Evolutionary conservation across 92 coral and sea anemone genomes (phyloP).

Genomic region (Pocillopora meandrina): DNA sequence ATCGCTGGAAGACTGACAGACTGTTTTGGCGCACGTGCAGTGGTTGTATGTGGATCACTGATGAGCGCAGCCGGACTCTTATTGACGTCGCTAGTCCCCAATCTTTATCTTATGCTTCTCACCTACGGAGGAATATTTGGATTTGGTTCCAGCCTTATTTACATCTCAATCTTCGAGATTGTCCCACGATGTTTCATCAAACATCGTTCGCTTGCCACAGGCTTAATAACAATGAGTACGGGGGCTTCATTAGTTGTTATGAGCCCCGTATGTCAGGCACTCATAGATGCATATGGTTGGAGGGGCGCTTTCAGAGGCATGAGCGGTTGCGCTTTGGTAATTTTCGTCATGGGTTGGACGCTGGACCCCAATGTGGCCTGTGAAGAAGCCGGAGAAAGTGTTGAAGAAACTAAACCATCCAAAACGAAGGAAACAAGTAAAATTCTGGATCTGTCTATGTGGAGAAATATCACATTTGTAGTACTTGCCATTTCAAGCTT

Average conservation of each 20-base stretch:
- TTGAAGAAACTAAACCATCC: not conserved
- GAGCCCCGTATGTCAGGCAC: slow-evolving; percentile 41
- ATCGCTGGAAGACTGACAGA: slow-evolving; percentile 43
- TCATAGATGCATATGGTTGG: slow-evolving; percentile 53
- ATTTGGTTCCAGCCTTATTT: slow-evolving; percentile 39
- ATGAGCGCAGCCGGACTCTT: slow-evolving; percentile 29
- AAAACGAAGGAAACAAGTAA: not conserved
- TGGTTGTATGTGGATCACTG: slow-evolving; percentile 34
- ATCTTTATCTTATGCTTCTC: slow-evolving; percentile 35
- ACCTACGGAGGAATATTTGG: slow-evolving; percentile 56
- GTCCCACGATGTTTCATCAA: slow-evolving; percentile 50
- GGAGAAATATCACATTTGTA: slow-evolving; percentile 33
- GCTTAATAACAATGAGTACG: slow-evolving; percentile 35
- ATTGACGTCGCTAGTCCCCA: slow-evolving; percentile 39
- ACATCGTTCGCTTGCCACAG: slow-evolving; percentile 38
- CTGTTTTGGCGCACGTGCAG: slow-evolving; percentile 46
- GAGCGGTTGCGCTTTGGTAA: not conserved
- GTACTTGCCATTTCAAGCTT: not conserved
- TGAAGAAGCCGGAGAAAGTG: not conserved
- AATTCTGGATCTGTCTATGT: slow-evolving; percentile 42
- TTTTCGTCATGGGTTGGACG: slow-evolving; percentile 19
- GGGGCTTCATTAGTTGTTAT: slow-evolving; percentile 45
- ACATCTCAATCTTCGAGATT: slow-evolving; percentile 33
- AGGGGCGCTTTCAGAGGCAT: slow-evolving; percentile 41
- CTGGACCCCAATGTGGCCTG: slow-evolving; percentile 25